phyloP scores from a whole-genome alignment of 2,888 invertebrate genomes.

The Leptothorax acervorum region DNA sequence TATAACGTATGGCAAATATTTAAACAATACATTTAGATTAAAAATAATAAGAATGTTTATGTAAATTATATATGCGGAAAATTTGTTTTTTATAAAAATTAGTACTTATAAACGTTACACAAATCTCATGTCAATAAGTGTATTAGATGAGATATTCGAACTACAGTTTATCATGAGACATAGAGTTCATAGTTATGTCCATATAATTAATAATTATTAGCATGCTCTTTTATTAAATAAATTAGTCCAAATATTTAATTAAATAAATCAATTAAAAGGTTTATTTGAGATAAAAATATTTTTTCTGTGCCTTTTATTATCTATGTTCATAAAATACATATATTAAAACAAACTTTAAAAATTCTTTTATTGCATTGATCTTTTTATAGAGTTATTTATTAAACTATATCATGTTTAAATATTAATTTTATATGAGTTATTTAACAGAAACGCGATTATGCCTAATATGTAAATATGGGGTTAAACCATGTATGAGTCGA shows the following conservation, averaged over 20 bases:
- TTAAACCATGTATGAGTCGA: background rate
- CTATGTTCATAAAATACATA: background rate
- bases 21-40: background rate
- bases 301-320: background rate
- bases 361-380: background rate
- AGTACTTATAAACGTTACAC: background rate
- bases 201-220: too few species aligned
- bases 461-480: background rate
- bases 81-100: background rate
- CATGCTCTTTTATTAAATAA: too few species aligned
- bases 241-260: too few species aligned
- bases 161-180: too few species aligned
- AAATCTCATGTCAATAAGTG: too few species aligned
- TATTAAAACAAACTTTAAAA: background rate
- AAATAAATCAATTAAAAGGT: too few species aligned
- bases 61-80: background rate
- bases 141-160: too few species aligned
- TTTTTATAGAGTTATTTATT: background rate
- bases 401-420: background rate
- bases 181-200: too few species aligned
- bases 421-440: background rate
- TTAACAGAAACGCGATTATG: background rate
- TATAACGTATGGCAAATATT: background rate
- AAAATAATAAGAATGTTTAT: background rate
- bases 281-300: too few species aligned